A percentile compares a stretch with the other conserved stretches of the same genome.
These are phyloP conservation scores for Eupeodes luniger DNA, from an alignment of 2,888 invertebrate genomes.

Conservation along the genomic window DNA sequence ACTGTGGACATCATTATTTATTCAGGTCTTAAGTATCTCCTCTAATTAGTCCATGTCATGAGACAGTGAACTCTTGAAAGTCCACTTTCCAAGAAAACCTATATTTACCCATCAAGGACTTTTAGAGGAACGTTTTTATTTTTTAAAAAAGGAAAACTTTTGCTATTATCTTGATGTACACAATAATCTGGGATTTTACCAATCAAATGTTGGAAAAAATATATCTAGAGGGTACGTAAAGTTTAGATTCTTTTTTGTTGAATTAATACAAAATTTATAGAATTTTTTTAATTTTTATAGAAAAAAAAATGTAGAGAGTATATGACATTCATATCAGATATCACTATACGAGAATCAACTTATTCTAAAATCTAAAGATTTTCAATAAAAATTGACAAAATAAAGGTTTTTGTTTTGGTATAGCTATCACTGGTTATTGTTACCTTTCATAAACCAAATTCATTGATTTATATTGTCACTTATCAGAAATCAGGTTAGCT, in stretches of 20 bases:
- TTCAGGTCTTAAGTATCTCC: slow-evolving; percentile 42
- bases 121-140: background rate
- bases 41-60: slow-evolving; percentile 62
- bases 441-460: no score
- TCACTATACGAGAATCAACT: no score
- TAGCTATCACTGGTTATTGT: no score
- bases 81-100: background rate
- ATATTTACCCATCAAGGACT: slow-evolving; percentile 3
- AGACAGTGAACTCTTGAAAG: slow-evolving; percentile 44
- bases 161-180: background rate
- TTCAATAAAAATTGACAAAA: no score
- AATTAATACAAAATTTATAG: background rate
- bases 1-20: slow-evolving; percentile 46
- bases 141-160: background rate
- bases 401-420: no score
- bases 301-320: no score
- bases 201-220: slow-evolving; percentile 4
- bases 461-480: no score
- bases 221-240: background rate
- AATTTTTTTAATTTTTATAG: no score
- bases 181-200: background rate
- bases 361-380: no score
- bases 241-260: background rate
- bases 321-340: no score
- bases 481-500: no score